Base-by-base conservation (phyloP, 2,113 vertebrate genomes). In the Micromys minutus region DNA sequence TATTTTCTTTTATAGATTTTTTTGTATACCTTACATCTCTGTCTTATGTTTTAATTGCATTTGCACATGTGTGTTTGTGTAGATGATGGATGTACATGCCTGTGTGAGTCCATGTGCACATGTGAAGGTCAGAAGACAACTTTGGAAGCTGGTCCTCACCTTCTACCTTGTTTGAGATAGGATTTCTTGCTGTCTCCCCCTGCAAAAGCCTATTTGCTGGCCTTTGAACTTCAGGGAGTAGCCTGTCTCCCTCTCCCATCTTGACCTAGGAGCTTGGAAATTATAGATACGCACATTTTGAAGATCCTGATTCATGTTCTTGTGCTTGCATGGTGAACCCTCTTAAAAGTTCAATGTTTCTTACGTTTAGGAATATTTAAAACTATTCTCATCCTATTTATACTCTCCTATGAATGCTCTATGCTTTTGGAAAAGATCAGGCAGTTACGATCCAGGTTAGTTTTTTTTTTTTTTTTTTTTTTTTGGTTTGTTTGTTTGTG, bases 321-420 rank as follows among this genome's bases (percentile, higher is more conserved):
- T n/a, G 17, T 29, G 24, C n/a, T 10, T 15, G 6, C 26, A 22
- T 10, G 29, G 29, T 61, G 11, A 83, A 39, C 55, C 16, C 24
- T 61, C 7, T 57, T 59, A n/a, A 13, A 83, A 83, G 57, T 16
- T 61, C 80, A 63, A 13, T 63, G 24, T 19, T 84, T 83, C 93
- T 92, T 89, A 91, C 80, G 55, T 90, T 94, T 90, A 77, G 65
- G 42, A 65, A 65, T n/a, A 79, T 67, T 42, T 34, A 61, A 93
- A 92, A 75, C 24, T 17, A 69, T 84, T 92, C 59, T 71, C 1
- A 34, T 63, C 93, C 61, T 74, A 50, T 47, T 52, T 65, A 85
- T 39, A 47, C 77, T 61, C 72, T 67, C n/a, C 13, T 72, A 47
- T n/a, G 13, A 90, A 75, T 7, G 6, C 10, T 81, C 88, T 91